Percentiles rank a stretch among this genome's conserved stretches.
Evolutionary conservation across 2,797 vertebrate species (phyloP).

Genomic region (Eremophila alpestris): DNA sequence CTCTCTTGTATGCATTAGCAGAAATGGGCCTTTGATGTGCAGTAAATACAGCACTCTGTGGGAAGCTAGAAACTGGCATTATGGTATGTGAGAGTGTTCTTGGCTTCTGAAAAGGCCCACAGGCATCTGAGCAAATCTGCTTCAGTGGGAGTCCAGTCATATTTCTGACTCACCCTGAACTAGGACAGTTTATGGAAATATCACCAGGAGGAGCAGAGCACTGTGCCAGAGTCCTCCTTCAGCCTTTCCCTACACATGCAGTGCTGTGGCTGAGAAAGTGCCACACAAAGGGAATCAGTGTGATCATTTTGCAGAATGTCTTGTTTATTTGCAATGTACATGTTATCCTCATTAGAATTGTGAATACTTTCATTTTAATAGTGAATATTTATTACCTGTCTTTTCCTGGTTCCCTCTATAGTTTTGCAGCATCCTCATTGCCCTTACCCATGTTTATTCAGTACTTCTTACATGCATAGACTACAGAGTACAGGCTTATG

Average conservation of each 20-base stretch:
- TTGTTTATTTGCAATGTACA: not conserved
- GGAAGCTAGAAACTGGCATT: conserved; percentile 24
- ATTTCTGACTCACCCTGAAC: not conserved
- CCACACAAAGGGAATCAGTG: not conserved
- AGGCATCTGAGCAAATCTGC: not conserved
- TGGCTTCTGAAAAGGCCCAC: conserved; percentile 31
- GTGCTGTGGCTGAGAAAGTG: not conserved
- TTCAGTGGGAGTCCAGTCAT: not conserved
- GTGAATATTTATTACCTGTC: not conserved
- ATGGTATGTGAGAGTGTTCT: not conserved
- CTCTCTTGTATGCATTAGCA: conserved; percentile 27
- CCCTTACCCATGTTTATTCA: not conserved
- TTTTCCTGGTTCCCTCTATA: not conserved
- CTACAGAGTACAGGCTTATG: not conserved
- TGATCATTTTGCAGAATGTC: not conserved
- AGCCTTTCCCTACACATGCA: not conserved
- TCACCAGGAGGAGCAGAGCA: not conserved
- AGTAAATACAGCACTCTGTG: conserved; percentile 17
- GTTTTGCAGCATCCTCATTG: not conserved
- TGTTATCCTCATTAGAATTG: not conserved
- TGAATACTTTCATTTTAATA: not conserved
- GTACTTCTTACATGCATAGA: not conserved
- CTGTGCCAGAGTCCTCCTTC: not conserved
- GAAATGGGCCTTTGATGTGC: conserved; percentile 40
- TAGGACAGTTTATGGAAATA: not conserved